Evolutionary conservation across 2,797 vertebrate species (phyloP), one percentile per base, ranked within the genome.

Genomic region (Channa striata): DNA sequence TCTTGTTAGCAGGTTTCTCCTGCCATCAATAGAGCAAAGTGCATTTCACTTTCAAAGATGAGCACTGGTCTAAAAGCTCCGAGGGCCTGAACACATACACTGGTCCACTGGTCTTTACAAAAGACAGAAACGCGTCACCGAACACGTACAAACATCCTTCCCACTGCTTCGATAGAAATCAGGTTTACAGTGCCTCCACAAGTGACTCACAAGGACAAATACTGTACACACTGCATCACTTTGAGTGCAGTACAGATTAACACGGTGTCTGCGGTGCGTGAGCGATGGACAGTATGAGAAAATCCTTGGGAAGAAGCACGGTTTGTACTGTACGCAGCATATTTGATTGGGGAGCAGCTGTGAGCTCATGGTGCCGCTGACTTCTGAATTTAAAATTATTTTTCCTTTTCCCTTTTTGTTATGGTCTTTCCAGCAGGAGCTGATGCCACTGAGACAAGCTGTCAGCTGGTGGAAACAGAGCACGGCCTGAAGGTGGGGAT

Each of bases 401-500:
- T 60, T 56, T n/a, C 1, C n/a, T n/a, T 36, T 34, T n/a, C 2
- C 17, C 52, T 63, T 47, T 36, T 51, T 70, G 9, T 68, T 52
- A 0, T 70, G 37, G 68, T 82, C 20, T 83, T 83, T 82, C 58
- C 77, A 81, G 72, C 82, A 92, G 90, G 80, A 87, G 78, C 76
- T 74, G 85, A 83, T 74, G 80, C 86, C 79, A 72, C 59, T 57
- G 78, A 82, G 84, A 88, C 64, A n/a, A 85, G 42, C 83, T 78
- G 82, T 88, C 85, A 84, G 70, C 65, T 13, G 71, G 74, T 72
- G 80, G 86, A 87, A 79, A 78, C 65, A 13, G 79, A 84, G 83
- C 71, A 40, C 42, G 76, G 78, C 84, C 91, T 88, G 87, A 86
- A 89, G 89, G 77, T 84, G 89, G 88, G 56, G 87, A 73, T 81